Conservation (phyloP, 2,888 invertebrate species). For the Lumbricus terrestris region DNA sequence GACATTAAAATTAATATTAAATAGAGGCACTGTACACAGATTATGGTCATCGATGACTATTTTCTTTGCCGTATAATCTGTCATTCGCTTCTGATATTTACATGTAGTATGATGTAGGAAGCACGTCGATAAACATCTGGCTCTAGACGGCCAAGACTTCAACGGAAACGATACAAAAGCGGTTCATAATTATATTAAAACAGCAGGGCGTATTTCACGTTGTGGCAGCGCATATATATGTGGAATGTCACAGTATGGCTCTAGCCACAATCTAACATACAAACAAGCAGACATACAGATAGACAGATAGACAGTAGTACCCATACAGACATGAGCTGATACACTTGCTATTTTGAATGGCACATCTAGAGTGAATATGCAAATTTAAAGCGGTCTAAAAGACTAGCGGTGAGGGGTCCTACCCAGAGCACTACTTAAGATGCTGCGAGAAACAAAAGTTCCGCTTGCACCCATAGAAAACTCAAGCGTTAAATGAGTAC, state of each 20-base stretch:
- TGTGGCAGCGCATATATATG: not conserved
- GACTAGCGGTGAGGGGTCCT: too few species aligned
- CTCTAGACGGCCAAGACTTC: not conserved
- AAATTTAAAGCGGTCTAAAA: too few species aligned
- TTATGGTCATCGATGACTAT: too few species aligned
- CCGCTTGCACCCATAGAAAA: not conserved
- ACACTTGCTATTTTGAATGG: not conserved
- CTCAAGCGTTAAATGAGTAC: not conserved
- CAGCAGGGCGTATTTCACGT: not conserved
- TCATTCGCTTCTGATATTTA: not conserved
- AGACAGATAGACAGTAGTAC: not conserved
- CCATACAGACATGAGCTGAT: not conserved
- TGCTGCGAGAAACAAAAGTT: too few species aligned
- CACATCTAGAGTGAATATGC: too few species aligned
- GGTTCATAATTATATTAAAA: too few species aligned
- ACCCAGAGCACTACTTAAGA: too few species aligned
- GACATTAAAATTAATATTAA: too few species aligned
- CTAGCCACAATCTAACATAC: not conserved
- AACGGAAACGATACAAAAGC: not conserved
- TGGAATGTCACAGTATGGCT: not conserved
- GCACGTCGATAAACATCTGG: not conserved
- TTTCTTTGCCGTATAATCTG: too few species aligned
- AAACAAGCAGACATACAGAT: not conserved
- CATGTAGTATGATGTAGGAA: too few species aligned
- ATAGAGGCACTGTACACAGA: too few species aligned